Evolutionary conservation across 2,888 invertebrate species (phyloP).

Genomic region (Ectemnius continuus): DNA sequence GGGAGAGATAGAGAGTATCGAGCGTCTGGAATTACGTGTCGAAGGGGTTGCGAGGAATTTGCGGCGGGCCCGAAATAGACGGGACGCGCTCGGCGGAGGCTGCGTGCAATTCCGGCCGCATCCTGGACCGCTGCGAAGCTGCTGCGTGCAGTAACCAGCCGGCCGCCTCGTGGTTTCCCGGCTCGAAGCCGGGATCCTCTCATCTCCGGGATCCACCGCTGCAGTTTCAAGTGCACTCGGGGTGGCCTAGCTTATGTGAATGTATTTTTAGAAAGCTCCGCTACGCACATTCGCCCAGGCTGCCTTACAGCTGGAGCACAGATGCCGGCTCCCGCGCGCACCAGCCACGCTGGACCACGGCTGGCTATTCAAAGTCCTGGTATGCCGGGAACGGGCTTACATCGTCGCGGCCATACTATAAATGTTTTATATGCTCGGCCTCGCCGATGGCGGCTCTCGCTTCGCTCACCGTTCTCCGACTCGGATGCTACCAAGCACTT

Average conservation of each 20-base stretch:
- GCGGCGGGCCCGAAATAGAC: too few species aligned
- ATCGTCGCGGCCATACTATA: slow-evolving; percentile 55
- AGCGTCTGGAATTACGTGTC: too few species aligned
- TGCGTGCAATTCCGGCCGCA: too few species aligned
- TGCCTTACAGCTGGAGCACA: slow-evolving; percentile 70
- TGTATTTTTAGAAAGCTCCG: slow-evolving; percentile 71
- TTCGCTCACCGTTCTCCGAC: too few species aligned
- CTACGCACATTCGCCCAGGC: slow-evolving; percentile 43
- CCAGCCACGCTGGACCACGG: slow-evolving; percentile 5
- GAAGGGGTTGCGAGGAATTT: too few species aligned
- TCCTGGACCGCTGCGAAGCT: too few species aligned
- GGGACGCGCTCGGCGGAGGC: too few species aligned
- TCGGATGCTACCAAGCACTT: too few species aligned
- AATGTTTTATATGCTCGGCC: slow-evolving; percentile 65
- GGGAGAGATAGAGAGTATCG: too few species aligned
- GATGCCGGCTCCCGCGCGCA: slow-evolving; percentile 61
- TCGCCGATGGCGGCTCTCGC: slow-evolving; percentile 26
- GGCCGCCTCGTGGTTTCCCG: slow-evolving; percentile 17
- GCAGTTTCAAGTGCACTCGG: slow-evolving; percentile 66
- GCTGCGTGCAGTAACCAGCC: background rate
- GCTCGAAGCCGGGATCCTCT: slow-evolving; percentile 36
- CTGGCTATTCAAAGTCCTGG: slow-evolving; percentile 63
- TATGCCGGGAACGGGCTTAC: slow-evolving; percentile 38
- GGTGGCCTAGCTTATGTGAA: slow-evolving; percentile 43
- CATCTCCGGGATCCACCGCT: slow-evolving; percentile 30